Evolutionary conservation across 2,888 invertebrate genomes (phyloP).

Genomic region (Parnassius smintheus): DNA sequence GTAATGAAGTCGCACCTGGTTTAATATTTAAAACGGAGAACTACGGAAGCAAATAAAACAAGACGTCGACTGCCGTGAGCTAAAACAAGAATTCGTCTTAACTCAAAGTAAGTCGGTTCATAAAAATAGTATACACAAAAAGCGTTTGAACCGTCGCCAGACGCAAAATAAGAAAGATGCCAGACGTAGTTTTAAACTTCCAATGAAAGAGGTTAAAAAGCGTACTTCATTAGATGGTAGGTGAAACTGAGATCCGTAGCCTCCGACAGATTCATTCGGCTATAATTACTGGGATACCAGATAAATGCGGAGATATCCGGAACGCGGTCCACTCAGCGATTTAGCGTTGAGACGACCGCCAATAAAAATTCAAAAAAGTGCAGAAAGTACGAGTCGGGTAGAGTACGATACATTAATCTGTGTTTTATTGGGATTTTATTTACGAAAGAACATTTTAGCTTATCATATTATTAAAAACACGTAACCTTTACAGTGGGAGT

Average conservation of each 20-base stretch:
- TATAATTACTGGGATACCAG: slow-evolving; percentile 6
- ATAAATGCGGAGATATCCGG: slow-evolving; percentile 1
- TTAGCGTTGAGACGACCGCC: background rate
- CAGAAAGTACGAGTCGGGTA: too few relatives aligned
- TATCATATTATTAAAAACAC: too few relatives aligned
- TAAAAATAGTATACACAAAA: slow-evolving; percentile 17
- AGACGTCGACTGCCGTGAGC: background rate
- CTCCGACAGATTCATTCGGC: slow-evolving; percentile 3
- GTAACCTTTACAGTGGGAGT: too few relatives aligned
- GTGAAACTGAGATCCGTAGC: background rate
- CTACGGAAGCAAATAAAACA: slow-evolving; percentile 3
- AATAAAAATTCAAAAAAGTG: background rate
- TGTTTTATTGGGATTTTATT: too few relatives aligned
- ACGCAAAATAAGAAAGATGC: slow-evolving; percentile 7
- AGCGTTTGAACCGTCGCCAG: slow-evolving; percentile 5
- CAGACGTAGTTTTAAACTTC: slow-evolving; percentile 1
- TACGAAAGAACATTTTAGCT: too few relatives aligned
- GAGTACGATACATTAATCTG: too few relatives aligned
- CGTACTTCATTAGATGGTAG: slow-evolving; percentile 5
- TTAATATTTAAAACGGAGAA: slow-evolving; percentile 7
- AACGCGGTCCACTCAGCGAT: background rate
- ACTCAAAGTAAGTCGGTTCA: slow-evolving; percentile 15
- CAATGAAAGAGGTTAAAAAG: slow-evolving; percentile 3
- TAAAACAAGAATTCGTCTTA: slow-evolving; percentile 3
- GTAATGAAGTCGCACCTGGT: background rate